Base-by-base conservation (phyloP, 2,113 vertebrate species). In the Leptobrachium ailaonicum region DNA sequence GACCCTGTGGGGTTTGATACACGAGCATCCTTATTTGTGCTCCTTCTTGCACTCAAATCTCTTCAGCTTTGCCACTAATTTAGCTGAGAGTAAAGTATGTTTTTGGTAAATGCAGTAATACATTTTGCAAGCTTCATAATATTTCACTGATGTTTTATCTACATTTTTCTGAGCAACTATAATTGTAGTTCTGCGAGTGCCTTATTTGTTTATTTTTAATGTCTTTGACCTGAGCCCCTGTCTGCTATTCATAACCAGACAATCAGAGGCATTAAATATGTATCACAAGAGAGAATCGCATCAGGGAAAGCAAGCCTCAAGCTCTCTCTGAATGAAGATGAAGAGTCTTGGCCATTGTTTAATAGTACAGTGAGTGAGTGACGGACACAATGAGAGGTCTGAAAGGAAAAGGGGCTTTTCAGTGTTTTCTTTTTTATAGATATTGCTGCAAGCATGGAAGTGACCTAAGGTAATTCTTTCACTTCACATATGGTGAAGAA, bases 181-280 rank as follows among this genome's bases (percentile, higher is more conserved):
- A 5, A 50, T 4, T 50, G 47, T 50, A 50, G 4, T 50, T 53
- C 20, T 77, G 41, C n/a, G 40, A 9, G 32, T 67, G 41, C 47
- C 20, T 67, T 67, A 66, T 12, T 44, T 4, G 50, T 41, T 58
- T 7, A 12, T 8, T 77, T 54, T 77, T 11, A 67, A 43, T 56
- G 13, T 68, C 41, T 7, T 42, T 58, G 53, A 41, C 66, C n/a
- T 44, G 42, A 75, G 69, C 72, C 20, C 42, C 64, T 41, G 43
- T 53, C 53, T 75, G 56, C 60, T 47, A 73, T 80, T 66, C 43
- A 73, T 67, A 20, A 73, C 32, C 62, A 73, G 41, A 67, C 71
- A 80, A 68, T 74, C 13, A 58, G 60, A 14, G 41, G 43, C 63
- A 80, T 75, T 75, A 80, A 80, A 75, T 68, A 80, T 74, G 72